A percentile compares a stretch with the other conserved stretches of the same genome.
These are phyloP conservation scores for Heliconius hortense DNA, from an alignment of 2,888 invertebrate species.

Conservation along the genomic window DNA sequence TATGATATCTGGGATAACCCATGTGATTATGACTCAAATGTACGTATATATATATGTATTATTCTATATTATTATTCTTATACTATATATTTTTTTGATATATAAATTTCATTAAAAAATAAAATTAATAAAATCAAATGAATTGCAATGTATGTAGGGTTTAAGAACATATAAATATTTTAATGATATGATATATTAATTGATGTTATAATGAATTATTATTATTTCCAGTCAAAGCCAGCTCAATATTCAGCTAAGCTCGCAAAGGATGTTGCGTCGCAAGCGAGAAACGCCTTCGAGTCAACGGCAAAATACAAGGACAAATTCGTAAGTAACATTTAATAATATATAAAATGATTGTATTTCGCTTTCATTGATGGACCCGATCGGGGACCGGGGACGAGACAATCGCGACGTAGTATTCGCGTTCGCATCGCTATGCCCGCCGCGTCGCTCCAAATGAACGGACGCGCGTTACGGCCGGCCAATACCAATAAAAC, in stretches of 20 bases:
- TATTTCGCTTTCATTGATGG: constrained; percentile 72
- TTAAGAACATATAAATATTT: neutral
- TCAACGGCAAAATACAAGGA: constrained; percentile 63
- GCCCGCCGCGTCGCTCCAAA: constrained; percentile 77
- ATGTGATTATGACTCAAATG: constrained; percentile 61
- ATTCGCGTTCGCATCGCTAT: constrained; percentile 71
- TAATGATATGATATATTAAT: neutral
- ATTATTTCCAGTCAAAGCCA: constrained; percentile 61
- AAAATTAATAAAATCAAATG: neutral
- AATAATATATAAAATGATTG: constrained; percentile 41
- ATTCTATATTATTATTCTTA: neutral
- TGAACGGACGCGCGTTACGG: constrained; percentile 76
- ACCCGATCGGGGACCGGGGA: constrained; percentile 45
- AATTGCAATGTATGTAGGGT: neutral
- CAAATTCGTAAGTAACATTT: constrained; percentile 66
- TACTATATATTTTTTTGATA: neutral
- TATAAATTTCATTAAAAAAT: neutral
- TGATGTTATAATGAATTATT: neutral
- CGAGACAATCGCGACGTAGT: constrained; percentile 60
- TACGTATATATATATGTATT: constrained; percentile 40
- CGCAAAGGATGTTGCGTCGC: constrained; percentile 56
- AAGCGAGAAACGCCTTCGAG: constrained; percentile 59
- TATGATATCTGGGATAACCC: constrained; percentile 70
- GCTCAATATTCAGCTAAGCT: constrained; percentile 54
- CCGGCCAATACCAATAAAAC: constrained; percentile 74